Conservation (phyloP, 2,113 vertebrate species). For the Phylloscopus trochiloides region DNA sequence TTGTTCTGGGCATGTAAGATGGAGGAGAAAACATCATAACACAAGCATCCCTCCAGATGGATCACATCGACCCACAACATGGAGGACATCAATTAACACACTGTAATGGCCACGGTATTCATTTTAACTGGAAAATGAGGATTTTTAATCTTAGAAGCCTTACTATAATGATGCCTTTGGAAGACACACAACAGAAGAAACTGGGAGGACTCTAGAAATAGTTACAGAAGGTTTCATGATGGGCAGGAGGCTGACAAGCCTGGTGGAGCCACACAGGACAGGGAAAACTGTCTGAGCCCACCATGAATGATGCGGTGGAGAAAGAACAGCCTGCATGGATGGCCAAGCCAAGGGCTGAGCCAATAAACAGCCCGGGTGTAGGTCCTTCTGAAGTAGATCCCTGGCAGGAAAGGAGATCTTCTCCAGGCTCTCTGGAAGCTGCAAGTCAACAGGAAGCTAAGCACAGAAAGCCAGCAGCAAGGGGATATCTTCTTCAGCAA, state of each 20-base stretch:
- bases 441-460: background rate
- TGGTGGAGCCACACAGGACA: fast-evolving
- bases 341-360: background rate
- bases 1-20: background rate
- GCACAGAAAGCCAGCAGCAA: background rate
- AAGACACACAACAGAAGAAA: background rate
- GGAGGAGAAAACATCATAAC: background rate
- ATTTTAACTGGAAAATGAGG: background rate
- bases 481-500: background rate
- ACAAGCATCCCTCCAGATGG: background rate
- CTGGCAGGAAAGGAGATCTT: background rate
- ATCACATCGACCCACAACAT: background rate
- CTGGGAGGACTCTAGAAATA: background rate
- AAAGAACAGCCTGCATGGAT: fast-evolving
- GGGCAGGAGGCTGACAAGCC: background rate
- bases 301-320: background rate
- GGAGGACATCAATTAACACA: background rate
- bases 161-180: background rate
- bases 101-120: background rate
- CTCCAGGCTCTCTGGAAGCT: background rate
- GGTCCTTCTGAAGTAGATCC: background rate
- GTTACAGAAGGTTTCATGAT: background rate
- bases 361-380: too few species aligned
- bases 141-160: background rate
- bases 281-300: background rate